Evolutionary conservation across 2,797 vertebrate species (phyloP), one percentile per base, ranked within the genome.

Genomic region (Halcyon leucocephala): DNA sequence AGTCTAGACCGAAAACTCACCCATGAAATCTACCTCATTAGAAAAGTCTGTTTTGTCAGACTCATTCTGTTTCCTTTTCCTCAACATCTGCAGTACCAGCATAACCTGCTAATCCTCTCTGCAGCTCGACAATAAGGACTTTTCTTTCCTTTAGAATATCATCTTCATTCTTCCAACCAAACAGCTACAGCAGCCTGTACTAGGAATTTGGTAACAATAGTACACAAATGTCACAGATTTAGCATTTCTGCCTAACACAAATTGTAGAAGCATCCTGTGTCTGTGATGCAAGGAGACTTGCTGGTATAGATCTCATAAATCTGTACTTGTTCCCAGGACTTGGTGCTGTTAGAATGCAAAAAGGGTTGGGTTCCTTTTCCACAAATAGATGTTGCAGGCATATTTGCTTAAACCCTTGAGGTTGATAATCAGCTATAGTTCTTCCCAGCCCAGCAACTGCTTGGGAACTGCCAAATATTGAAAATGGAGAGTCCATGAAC

Each of bases 331-430:
- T 96, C 94, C 93, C 90, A 97, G 54, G 95, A 17, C 84, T 73
- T 66, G 35, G 37, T 93, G 66, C 77, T 91, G 69, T n/a, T 91
- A 72, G 93, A 96, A 94, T 84, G 73, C 39, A 21, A 46, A 57
- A 67, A 84, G 85, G 19, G 46, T 48, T 48, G 46, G 46, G 78
- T 92, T 80, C 93, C 86, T 86, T 93, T 96, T 93, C 92, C 89
- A 72, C 89, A 96, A 94, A 95, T 88, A 93, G 92, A 96, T 0
- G 8, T 62, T 91, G 61, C 87, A 95, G 79, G 54, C 69, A 82
- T 96, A 95, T 91, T 96, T 95, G 84, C 92, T 91, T 90, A 96
- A 95, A 82, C 92, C 90, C 91, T 90, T 73, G 95, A 93, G 92
- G 89, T n/a, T 96, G 94, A 90, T 91, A 79, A 91, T 94, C 88